Conservation (phyloP, 2,797 vertebrate species). For the Coregonus ussuriensis region DNA sequence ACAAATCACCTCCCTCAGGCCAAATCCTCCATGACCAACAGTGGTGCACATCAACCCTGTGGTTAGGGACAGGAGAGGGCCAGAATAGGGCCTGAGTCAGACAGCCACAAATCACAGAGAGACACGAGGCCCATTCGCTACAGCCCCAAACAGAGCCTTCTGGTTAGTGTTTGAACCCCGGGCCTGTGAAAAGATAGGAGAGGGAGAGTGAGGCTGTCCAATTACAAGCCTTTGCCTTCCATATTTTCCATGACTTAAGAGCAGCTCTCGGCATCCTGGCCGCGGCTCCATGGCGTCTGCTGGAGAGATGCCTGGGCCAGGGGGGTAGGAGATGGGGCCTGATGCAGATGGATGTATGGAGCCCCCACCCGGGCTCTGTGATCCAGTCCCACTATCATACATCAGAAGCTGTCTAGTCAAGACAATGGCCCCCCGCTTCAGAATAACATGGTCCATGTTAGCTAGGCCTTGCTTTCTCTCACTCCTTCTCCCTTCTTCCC, state of each 20-base stretch:
- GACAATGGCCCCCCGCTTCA: slow-evolving; percentile 48
- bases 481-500: background rate
- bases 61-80: slow-evolving; percentile 36
- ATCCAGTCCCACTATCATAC: slow-evolving; percentile 47
- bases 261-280: slow-evolving; percentile 60
- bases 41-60: background rate
- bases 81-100: slow-evolving; percentile 52
- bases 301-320: slow-evolving; percentile 61
- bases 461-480: slow-evolving; percentile 13
- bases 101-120: slow-evolving; percentile 58
- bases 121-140: slow-evolving; percentile 35
- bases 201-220: slow-evolving; percentile 50
- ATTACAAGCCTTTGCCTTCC: slow-evolving; percentile 62
- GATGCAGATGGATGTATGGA: slow-evolving; percentile 58
- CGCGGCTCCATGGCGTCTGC: slow-evolving; percentile 66
- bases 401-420: slow-evolving; percentile 61
- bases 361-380: slow-evolving; percentile 39
- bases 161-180: slow-evolving; percentile 52
- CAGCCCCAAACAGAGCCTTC: slow-evolving; percentile 46
- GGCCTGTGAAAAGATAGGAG: background rate
- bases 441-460: slow-evolving; percentile 19
- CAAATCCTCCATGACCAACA: slow-evolving; percentile 36
- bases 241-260: slow-evolving; percentile 75
- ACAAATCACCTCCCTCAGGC: slow-evolving; percentile 29
- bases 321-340: slow-evolving; percentile 59